Evolutionary conservation across 1,140 invertebrate genomes (phyloP).

Genomic region (Sitophilus oryzae): DNA sequence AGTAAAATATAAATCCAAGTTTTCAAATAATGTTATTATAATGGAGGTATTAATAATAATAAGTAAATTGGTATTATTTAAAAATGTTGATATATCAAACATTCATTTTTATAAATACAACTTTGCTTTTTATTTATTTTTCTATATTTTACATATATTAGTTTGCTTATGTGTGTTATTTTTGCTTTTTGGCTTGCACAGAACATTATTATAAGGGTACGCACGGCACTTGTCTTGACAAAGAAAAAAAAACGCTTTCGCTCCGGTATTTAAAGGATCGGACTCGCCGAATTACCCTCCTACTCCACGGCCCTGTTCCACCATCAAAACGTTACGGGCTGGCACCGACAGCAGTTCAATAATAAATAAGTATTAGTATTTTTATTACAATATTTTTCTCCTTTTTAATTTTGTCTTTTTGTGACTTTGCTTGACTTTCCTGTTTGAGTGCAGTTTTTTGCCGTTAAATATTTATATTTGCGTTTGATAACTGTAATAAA

Average conservation of each 20-base stretch:
- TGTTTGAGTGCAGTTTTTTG: too few relatives aligned
- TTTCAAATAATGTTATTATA: too few relatives aligned
- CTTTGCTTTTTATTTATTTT: background rate
- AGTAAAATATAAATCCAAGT: too few relatives aligned
- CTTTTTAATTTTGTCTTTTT: too few relatives aligned
- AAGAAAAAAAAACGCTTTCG: slow-evolving; percentile 55
- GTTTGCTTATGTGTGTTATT: slow-evolving; percentile 14
- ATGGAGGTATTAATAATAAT: too few relatives aligned
- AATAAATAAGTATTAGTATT: slow-evolving; percentile 52
- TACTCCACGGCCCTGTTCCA: slow-evolving; percentile 52
- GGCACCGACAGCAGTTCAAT: slow-evolving; percentile 53
- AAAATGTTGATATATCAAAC: slow-evolving; percentile 8
- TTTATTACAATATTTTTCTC: slow-evolving; percentile 24
- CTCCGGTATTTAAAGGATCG: slow-evolving; percentile 50
- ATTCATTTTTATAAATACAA: background rate
- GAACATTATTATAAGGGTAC: slow-evolving; percentile 20
- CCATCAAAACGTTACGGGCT: slow-evolving; percentile 51
- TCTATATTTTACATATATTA: background rate
- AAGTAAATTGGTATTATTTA: too few relatives aligned
- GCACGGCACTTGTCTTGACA: slow-evolving; percentile 37
- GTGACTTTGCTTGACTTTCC: too few relatives aligned
- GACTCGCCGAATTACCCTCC: slow-evolving; percentile 52
- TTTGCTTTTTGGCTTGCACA: slow-evolving; percentile 23
- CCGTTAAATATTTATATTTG: too few relatives aligned
- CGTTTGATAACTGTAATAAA: too few relatives aligned